Percentiles rank a stretch among this genome's conserved stretches.
These are phyloP conservation scores for Sycobia sp. DNA, from an alignment of 1,140 invertebrate species.

Conservation along the genomic window DNA sequence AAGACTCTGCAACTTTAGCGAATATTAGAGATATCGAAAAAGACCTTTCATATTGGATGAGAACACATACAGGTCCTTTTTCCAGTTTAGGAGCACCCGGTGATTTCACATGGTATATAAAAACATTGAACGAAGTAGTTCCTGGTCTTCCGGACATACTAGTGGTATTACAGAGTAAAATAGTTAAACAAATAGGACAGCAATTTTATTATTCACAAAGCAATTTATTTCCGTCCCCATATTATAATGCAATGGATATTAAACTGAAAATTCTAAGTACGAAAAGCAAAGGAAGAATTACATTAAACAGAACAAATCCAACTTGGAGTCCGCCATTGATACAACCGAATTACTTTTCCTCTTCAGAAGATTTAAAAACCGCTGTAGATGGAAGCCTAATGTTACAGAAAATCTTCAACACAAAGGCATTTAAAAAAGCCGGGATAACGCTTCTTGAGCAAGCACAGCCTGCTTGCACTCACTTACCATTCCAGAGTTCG, in stretches of 20 bases:
- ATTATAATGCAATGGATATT: neutral
- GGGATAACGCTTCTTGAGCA: neutral
- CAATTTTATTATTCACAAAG: too few species aligned
- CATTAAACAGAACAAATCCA: conserved; percentile 11
- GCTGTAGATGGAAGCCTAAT: neutral
- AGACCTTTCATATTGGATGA: conserved; percentile 14
- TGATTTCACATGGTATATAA: neutral
- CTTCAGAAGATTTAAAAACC: conserved; percentile 1
- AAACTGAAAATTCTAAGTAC: neutral
- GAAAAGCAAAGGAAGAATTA: conserved; percentile 20
- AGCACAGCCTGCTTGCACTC: neutral
- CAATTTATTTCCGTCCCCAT: neutral
- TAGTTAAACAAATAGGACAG: neutral
- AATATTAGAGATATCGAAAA: neutral
- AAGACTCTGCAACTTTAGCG: neutral
- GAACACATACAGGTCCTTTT: conserved; percentile 12
- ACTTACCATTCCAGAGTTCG: neutral
- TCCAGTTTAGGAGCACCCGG: neutral
- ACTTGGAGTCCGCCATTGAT: conserved; percentile 1
- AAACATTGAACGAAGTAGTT: conserved; percentile 1
- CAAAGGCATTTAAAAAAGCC: conserved; percentile 1
- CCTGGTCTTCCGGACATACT: conserved; percentile 24
- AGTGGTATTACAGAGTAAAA: neutral
- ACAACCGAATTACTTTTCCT: conserved; percentile 1
- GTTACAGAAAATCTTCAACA: neutral